phyloP scores from a whole-genome alignment of 2,888 invertebrate genomes.

The Caenorhabditis sp. region DNA sequence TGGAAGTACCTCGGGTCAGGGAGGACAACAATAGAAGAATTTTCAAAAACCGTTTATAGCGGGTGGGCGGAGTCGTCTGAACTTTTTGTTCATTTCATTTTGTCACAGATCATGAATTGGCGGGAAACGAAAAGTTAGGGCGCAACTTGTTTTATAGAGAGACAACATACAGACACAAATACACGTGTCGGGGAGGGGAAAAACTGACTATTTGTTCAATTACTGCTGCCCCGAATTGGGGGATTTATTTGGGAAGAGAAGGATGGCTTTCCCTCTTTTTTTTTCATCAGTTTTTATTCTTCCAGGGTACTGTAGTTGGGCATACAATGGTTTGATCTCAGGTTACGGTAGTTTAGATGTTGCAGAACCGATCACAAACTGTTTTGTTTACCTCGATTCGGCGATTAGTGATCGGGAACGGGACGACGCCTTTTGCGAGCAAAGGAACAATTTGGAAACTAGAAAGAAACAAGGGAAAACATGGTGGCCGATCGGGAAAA shows the following conservation, averaged over 20 bases:
- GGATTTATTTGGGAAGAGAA: slow-evolving; percentile 19
- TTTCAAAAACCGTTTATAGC: slow-evolving; percentile 21
- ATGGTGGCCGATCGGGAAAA: neutral
- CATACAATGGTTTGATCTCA: slow-evolving; percentile 53
- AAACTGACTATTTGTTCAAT: slow-evolving; percentile 38
- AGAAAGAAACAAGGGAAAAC: slow-evolving; percentile 4
- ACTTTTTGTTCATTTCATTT: slow-evolving; percentile 43
- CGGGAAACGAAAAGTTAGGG: neutral
- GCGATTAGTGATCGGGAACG: slow-evolving; percentile 36
- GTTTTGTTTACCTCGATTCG: slow-evolving; percentile 4
- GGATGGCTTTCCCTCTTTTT: neutral
- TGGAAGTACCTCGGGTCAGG: slow-evolving; percentile 1
- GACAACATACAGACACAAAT: slow-evolving; percentile 38
- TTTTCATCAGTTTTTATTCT: slow-evolving; percentile 8
- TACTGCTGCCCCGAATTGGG: slow-evolving; percentile 1
- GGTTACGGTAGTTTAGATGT: slow-evolving; percentile 30
- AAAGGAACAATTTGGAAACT: slow-evolving; percentile 4
- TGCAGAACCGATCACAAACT: neutral
- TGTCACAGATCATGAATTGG: slow-evolving; percentile 45
- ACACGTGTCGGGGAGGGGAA: slow-evolving; percentile 44
- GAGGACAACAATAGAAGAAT: neutral
- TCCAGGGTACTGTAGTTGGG: slow-evolving; percentile 31
- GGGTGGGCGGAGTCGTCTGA: slow-evolving; percentile 11
- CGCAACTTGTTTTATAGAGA: slow-evolving; percentile 13
- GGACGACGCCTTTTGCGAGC: neutral